These are phyloP conservation scores for Dendrocincla fuliginosa DNA, from an alignment of 2,797 vertebrate species.

Conservation along the genomic window DNA sequence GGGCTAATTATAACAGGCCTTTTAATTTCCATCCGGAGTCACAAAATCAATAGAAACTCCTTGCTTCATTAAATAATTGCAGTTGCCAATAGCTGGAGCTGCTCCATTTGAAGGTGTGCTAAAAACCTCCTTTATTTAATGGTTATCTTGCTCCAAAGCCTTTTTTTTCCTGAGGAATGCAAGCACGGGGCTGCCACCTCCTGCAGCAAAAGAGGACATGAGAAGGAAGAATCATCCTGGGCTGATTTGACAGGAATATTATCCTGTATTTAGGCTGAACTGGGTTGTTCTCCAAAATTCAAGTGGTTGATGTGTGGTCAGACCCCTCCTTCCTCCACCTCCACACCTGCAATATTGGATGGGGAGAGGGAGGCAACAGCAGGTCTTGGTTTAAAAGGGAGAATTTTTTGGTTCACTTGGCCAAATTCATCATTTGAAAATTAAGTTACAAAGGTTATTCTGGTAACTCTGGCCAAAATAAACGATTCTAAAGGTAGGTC, in stretches of 20 bases:
- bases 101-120: neutral
- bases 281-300: neutral
- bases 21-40: conserved; percentile 43
- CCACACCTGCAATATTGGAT: neutral
- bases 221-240: neutral
- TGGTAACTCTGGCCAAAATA: neutral
- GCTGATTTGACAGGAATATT: neutral
- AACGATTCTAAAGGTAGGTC: neutral
- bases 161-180: neutral
- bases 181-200: neutral
- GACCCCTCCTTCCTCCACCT: neutral
- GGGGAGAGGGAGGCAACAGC: neutral
- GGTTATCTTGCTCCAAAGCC: neutral
- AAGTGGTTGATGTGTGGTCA: neutral
- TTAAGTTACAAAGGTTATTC: neutral
- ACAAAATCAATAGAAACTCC: conserved; percentile 56
- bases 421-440: neutral
- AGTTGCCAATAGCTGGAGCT: neutral
- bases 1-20: conserved; percentile 45
- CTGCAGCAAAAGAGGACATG: neutral
- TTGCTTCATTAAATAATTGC: conserved; percentile 59
- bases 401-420: neutral
- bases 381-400: neutral
- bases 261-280: neutral
- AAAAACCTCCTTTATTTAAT: neutral